phyloP scores from a whole-genome alignment of 2,888 invertebrate genomes.

The Eristalinus sepulchralis region DNA sequence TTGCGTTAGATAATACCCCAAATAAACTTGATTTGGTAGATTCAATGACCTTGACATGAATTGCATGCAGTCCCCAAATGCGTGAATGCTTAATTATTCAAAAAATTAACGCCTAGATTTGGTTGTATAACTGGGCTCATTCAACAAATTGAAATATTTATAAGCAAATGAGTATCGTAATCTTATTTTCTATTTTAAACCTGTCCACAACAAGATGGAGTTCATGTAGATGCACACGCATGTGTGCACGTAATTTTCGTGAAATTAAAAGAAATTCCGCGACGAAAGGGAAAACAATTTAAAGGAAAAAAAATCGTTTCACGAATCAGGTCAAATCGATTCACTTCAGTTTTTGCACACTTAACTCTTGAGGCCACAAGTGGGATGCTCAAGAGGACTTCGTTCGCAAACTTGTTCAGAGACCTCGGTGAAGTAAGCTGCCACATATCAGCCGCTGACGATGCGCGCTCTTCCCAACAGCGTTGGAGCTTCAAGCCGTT shows the following conservation, averaged over 20 bases:
- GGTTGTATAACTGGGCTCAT: slow-evolving; percentile 10
- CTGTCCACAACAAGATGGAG: neutral
- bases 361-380: slow-evolving; percentile 10
- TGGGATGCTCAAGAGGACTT: slow-evolving; percentile 32
- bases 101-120: slow-evolving; percentile 16
- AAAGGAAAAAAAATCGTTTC: slow-evolving; percentile 1
- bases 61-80: neutral
- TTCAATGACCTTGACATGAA: slow-evolving; percentile 14
- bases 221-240: neutral
- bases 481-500: slow-evolving; percentile 13
- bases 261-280: neutral
- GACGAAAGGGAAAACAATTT: slow-evolving; percentile 29
- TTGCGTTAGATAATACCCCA: neutral
- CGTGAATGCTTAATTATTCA: slow-evolving; percentile 5
- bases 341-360: slow-evolving; percentile 9
- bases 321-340: slow-evolving; percentile 33
- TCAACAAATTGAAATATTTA: neutral
- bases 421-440: neutral
- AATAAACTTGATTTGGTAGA: neutral
- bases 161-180: neutral
- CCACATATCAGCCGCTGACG: neutral
- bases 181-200: neutral
- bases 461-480: neutral
- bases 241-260: neutral
- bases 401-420: neutral